Percentiles rank a stretch among this genome's conserved stretches.
phyloP scores from a whole-genome alignment of 2,888 invertebrate genomes.

The Ctena decussata region DNA sequence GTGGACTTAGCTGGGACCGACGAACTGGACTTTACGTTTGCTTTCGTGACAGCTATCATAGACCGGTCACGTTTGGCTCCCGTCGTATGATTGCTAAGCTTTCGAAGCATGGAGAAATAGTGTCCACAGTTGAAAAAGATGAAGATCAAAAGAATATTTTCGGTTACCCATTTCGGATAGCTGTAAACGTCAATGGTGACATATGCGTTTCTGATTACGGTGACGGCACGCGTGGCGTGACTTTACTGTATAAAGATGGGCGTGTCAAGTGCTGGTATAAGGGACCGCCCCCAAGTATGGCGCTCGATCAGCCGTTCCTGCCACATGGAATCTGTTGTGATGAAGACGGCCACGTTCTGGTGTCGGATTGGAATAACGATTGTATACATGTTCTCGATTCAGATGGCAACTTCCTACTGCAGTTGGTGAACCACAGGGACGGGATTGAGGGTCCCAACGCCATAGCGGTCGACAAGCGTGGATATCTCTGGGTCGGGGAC shows the following conservation, averaged over 20 bases:
- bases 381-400: constrained; percentile 64
- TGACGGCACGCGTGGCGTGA: constrained; percentile 63
- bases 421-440: constrained; percentile 54
- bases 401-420: constrained; percentile 60
- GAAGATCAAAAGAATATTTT: constrained; percentile 64
- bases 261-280: constrained; percentile 54
- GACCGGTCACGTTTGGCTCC: constrained; percentile 48
- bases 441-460: constrained; percentile 66
- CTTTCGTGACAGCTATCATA: constrained; percentile 64
- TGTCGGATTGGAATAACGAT: constrained; percentile 72
- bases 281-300: constrained; percentile 41
- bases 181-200: constrained; percentile 62
- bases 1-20: constrained; percentile 59
- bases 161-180: constrained; percentile 65
- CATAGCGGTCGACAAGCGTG: constrained; percentile 61
- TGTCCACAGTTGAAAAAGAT: constrained; percentile 62
- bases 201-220: constrained; percentile 67
- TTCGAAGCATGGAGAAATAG: constrained; percentile 61
- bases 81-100: constrained; percentile 65
- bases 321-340: constrained; percentile 68
- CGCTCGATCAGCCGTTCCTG: constrained; percentile 64
- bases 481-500: constrained; percentile 68
- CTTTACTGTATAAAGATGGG: constrained; percentile 56
- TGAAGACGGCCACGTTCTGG: constrained; percentile 62
- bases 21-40: constrained; percentile 63